A percentile compares a stretch with the other conserved stretches of the same genome.
Conservation (phyloP, 2,113 vertebrate genomes). For the Strix uralensis region DNA sequence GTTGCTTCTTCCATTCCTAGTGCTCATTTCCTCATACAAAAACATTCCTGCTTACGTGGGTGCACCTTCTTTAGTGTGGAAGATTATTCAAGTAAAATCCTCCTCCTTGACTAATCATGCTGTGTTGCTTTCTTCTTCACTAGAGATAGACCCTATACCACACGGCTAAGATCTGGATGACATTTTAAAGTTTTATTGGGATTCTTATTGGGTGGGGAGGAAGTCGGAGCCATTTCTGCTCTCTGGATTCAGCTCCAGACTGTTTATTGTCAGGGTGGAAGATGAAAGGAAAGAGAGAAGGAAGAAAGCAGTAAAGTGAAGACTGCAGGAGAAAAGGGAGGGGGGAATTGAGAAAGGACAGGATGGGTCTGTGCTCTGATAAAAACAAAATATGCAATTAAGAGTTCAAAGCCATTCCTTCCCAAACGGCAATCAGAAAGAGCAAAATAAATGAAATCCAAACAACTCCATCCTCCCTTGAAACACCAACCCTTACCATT, state of each 20-base stretch:
- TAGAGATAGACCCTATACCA: not conserved
- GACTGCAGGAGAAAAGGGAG: not conserved
- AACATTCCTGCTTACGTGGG: not conserved
- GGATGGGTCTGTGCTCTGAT: not conserved
- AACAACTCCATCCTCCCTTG: not conserved
- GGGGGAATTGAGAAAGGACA: slow-evolving; percentile 38
- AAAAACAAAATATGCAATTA: slow-evolving; percentile 45
- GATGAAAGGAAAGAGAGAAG: slow-evolving; percentile 43
- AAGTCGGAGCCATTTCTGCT: not conserved
- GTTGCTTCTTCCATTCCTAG: not conserved
- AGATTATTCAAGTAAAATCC: not conserved
- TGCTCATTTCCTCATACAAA: not conserved
- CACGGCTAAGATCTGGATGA: not conserved
- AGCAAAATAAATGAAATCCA: slow-evolving; percentile 10
- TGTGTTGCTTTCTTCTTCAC: not conserved
- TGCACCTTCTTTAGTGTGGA: not conserved
- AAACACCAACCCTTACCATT: not conserved
- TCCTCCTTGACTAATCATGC: not conserved
- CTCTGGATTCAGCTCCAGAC: slow-evolving; percentile 20
- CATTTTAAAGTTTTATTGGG: slow-evolving; percentile 7
- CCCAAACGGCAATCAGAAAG: not conserved
- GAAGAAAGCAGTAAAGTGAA: slow-evolving; percentile 43
- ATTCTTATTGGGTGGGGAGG: not conserved
- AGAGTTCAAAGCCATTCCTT: slow-evolving; percentile 44
- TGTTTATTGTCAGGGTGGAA: slow-evolving; percentile 40